Conservation (phyloP, 2,888 invertebrate genomes). For the Metellina segmentata region DNA sequence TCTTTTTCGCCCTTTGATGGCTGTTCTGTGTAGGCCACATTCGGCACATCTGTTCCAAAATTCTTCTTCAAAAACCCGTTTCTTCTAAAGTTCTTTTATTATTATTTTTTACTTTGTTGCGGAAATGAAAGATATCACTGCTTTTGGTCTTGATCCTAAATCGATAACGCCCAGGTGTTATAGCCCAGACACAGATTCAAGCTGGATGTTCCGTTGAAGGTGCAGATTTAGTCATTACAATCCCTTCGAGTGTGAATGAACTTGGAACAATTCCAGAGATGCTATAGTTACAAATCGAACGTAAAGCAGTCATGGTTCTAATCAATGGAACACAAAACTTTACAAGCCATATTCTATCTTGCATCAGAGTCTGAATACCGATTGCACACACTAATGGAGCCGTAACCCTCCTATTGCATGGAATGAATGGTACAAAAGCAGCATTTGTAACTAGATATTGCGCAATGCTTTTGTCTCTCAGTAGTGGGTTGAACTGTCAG, state of each 20-base stretch:
- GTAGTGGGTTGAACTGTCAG: not conserved
- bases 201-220: too few species aligned
- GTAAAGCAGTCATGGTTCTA: not conserved
- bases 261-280: not conserved
- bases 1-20: constrained; percentile 9
- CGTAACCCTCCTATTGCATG: not conserved
- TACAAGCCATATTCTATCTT: not conserved
- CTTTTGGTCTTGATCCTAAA: not conserved
- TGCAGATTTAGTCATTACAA: too few species aligned
- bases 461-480: not conserved
- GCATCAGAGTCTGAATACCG: not conserved
- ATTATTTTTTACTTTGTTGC: not conserved
- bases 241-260: not conserved
- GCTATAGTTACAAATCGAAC: not conserved
- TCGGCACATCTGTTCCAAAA: not conserved
- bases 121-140: not conserved
- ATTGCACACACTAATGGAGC: not conserved
- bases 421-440: not conserved
- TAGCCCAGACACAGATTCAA: not conserved
- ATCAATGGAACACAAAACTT: not conserved
- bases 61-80: constrained; percentile 17
- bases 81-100: not conserved
- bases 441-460: not conserved
- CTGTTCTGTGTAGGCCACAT: not conserved
- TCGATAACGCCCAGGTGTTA: not conserved